phyloP scores from a whole-genome alignment of 2,113 vertebrate species.

The Apus apus region DNA sequence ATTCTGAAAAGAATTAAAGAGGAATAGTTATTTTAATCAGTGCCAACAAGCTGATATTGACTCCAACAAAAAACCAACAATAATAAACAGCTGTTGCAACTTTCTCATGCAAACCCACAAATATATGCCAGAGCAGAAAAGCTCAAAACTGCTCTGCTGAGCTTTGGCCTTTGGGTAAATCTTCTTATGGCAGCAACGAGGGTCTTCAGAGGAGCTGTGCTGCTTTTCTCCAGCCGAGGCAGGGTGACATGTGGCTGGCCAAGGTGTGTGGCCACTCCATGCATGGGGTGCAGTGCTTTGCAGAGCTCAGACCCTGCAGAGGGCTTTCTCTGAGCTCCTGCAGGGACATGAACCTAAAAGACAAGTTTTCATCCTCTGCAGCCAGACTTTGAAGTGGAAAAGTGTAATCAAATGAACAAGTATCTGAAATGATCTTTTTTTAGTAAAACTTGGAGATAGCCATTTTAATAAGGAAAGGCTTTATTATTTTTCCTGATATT shows the following conservation, averaged over 20 bases:
- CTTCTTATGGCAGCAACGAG: fast-evolving
- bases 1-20: neutral
- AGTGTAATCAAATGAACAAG: neutral
- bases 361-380: neutral
- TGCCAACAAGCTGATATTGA: neutral
- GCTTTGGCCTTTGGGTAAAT: neutral
- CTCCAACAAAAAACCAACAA: neutral
- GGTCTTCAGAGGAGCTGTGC: neutral
- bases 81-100: neutral
- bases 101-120: neutral
- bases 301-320: fast-evolving
- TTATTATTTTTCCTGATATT: neutral
- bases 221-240: too few relatives aligned
- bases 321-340: neutral
- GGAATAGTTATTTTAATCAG: neutral
- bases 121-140: fast-evolving
- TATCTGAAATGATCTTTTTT: neutral
- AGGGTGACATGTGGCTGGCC: fast-evolving
- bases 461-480: neutral
- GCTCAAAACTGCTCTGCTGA: neutral
- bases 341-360: neutral
- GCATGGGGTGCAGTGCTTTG: fast-evolving
- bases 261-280: fast-evolving
- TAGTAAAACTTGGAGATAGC: neutral
- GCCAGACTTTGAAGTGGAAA: neutral